phyloP scores from a whole-genome alignment of 2,797 vertebrate genomes.

The Peromyscus nudipes region DNA sequence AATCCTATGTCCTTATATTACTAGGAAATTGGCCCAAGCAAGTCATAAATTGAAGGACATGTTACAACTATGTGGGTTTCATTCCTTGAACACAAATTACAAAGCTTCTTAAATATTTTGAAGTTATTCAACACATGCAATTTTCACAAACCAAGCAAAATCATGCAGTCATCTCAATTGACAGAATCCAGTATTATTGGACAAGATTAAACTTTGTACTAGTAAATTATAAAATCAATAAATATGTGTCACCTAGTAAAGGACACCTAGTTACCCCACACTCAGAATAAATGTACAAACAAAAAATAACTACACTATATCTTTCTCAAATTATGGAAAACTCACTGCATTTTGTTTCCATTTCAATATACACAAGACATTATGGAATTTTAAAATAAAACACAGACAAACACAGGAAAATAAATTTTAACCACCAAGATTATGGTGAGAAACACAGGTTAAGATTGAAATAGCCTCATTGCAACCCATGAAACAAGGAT shows the following conservation, averaged over 20 bases:
- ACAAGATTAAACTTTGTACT: background rate
- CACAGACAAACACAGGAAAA: background rate
- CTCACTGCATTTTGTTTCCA: background rate
- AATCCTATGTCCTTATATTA: background rate
- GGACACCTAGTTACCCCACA: background rate
- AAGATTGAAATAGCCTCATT: background rate
- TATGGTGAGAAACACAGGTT: background rate
- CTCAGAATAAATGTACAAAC: background rate
- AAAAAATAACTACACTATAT: background rate
- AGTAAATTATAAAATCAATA: background rate
- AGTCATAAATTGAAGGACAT: background rate
- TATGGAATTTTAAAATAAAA: background rate
- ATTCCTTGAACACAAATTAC: background rate
- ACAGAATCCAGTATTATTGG: background rate
- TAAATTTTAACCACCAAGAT: background rate
- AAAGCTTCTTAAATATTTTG: background rate
- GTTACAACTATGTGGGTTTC: background rate
- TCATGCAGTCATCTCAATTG: background rate
- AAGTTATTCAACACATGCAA: background rate
- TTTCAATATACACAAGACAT: background rate
- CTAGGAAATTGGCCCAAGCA: background rate
- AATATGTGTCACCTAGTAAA: background rate
- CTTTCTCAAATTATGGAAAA: background rate
- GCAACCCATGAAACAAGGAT: background rate
- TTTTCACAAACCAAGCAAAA: background rate